Conservation (phyloP, 2,888 invertebrate species). For the Himalopsyche tibetana region DNA sequence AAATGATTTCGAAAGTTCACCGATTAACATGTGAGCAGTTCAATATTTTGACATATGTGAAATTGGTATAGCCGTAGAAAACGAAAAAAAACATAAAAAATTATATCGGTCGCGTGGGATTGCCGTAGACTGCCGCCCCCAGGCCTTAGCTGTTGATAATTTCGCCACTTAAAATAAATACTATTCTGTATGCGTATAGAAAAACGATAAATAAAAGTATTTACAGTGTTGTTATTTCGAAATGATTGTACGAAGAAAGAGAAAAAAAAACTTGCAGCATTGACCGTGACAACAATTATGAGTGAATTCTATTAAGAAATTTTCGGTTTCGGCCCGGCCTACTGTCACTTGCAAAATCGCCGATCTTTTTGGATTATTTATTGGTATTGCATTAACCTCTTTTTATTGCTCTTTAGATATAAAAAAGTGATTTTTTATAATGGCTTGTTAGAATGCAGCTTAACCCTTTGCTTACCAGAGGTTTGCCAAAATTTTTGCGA, state of each 20-base stretch:
- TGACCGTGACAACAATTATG: background rate
- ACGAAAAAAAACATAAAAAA: background rate
- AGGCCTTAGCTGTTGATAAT: background rate
- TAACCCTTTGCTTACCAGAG: too few species aligned
- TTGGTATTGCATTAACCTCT: too few species aligned
- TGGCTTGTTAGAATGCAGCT: too few species aligned
- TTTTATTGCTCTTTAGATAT: too few species aligned
- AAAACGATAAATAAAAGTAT: background rate
- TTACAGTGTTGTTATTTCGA: background rate
- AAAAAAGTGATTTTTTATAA: too few species aligned
- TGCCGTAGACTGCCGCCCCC: background rate
- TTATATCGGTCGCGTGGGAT: conserved; percentile 14
- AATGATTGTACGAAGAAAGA: background rate
- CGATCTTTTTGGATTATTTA: too few species aligned
- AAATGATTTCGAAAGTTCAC: background rate
- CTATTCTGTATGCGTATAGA: background rate
- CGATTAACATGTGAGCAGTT: background rate
- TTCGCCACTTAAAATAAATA: conserved; percentile 12
- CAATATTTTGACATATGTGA: background rate
- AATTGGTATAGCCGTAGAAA: background rate
- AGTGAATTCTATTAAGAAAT: background rate
- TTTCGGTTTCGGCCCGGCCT: background rate
- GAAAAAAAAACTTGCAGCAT: background rate
- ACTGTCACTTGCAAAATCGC: too few species aligned
- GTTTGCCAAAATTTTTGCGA: too few species aligned